A percentile compares a stretch with the other conserved stretches of the same genome.
Evolutionary conservation across 2,113 vertebrate species (phyloP).

Genomic region (Aphelocoma coerulescens): DNA sequence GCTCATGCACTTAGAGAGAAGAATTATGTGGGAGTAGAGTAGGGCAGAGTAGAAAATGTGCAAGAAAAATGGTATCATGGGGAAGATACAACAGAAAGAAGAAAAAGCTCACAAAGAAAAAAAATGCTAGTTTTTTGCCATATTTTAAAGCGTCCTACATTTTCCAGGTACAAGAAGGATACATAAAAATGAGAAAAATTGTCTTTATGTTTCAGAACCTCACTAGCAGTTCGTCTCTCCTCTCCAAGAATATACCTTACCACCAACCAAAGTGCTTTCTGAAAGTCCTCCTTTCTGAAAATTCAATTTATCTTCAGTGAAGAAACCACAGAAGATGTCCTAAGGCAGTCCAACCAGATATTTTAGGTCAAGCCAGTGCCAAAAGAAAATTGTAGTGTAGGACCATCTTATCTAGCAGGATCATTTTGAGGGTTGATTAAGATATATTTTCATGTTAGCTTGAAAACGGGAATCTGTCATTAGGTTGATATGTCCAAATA

Average conservation of each 20-base stretch:
- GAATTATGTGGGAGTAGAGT: background rate
- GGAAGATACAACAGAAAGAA: background rate
- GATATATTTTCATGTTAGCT: background rate
- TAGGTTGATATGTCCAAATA: background rate
- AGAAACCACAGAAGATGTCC: background rate
- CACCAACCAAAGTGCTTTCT: background rate
- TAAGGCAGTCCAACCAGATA: background rate
- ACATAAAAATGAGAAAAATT: background rate
- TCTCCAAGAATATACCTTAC: background rate
- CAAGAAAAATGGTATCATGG: background rate
- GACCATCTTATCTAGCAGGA: background rate
- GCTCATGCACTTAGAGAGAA: background rate
- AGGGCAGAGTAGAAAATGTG: background rate
- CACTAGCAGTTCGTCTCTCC: background rate
- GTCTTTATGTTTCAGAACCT: background rate
- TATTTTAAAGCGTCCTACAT: background rate
- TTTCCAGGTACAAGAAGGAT: background rate
- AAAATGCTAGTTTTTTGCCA: background rate
- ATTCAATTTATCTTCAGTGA: background rate
- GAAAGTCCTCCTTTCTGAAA: background rate
- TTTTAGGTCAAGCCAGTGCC: background rate
- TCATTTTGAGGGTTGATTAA: background rate
- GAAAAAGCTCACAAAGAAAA: background rate
- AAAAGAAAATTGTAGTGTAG: background rate
- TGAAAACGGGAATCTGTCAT: background rate